Base-by-base conservation (phyloP, 1,140 invertebrate genomes). In the Drosophila truncata region DNA sequence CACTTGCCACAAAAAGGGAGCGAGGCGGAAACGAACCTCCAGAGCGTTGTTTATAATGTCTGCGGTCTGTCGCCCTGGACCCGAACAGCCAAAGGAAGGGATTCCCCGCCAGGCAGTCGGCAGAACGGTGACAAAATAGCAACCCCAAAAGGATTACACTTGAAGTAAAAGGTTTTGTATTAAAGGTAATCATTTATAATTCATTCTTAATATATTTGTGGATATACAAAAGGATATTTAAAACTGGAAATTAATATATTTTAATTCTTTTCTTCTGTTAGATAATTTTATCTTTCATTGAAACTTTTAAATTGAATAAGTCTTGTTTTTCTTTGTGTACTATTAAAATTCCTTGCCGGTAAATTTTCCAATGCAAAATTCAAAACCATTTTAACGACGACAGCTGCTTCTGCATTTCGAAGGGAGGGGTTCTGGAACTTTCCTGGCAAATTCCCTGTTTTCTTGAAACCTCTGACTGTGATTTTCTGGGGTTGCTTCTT, bases 31-130 rank as follows among this genome's bases (percentile, higher is more conserved):
- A 1, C 27, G 46, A 61, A 23, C 57, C 67, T 44, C 44, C 44
- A 16, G 42, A 35, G 50, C 44, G 58, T 79, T 91, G 90, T 91
- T 91, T 91, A 91, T 91, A 88, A 71, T 82, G 90, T 91, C 90
- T 91, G 90, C 90, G 90, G 90, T 90, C 74, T 76, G 78, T 46
- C 81, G 83, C 75, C 78, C 88, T 79, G 80, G 82, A 87, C 80
- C 82, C 73, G 75, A 76, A 50, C 66, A 75, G 41, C 59, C 29
- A 35, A 25, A 44, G 60, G 77, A 25, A 44, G 60, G 77, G 35
- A 18, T 39, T 59, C 75, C 47, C 64, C 41, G 37, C 58, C 54
- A 39, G 18, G 25, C 35, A 33, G 11, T 35, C 42, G n/a, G 27
- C 27, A 29, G 13, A 72, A 31, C 44, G 70, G 54, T 41, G 54